Percentiles rank a stretch among this genome's conserved stretches.
Evolutionary conservation across 2,113 vertebrate genomes (phyloP).

Genomic region (Pantherophis guttatus): DNA sequence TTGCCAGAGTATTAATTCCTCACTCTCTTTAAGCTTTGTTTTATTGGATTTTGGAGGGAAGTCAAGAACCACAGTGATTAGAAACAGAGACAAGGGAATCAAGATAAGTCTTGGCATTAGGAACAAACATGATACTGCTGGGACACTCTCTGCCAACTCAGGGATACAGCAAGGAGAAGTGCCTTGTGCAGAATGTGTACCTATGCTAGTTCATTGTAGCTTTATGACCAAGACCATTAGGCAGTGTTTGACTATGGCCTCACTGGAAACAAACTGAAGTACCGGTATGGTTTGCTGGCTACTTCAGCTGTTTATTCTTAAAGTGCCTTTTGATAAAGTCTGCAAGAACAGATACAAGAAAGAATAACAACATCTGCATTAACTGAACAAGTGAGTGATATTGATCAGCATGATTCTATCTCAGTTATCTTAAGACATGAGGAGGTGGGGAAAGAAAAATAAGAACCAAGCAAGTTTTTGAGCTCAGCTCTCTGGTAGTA

Average conservation of each 20-base stretch:
- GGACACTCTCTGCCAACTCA: background rate
- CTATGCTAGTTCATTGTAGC: background rate
- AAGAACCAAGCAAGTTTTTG: background rate
- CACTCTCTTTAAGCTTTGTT: background rate
- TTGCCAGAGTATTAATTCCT: too few species aligned
- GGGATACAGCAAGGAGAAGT: background rate
- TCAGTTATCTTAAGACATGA: background rate
- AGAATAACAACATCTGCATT: background rate
- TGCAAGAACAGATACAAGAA: background rate
- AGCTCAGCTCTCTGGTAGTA: background rate
- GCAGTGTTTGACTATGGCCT: background rate
- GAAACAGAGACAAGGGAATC: background rate
- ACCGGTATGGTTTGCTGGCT: background rate
- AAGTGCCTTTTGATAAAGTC: background rate
- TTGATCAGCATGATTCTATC: background rate
- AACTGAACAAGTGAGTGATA: background rate
- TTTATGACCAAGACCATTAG: background rate
- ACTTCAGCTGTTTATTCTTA: background rate
- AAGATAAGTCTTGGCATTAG: background rate
- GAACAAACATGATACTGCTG: background rate
- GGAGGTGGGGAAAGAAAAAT: background rate
- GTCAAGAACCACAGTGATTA: background rate
- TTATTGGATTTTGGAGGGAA: background rate
- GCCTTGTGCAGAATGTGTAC: background rate
- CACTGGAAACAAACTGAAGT: background rate